Evolutionary conservation across 2,113 vertebrate genomes (phyloP).

Genomic region (Forbesichthys papilliferus): DNA sequence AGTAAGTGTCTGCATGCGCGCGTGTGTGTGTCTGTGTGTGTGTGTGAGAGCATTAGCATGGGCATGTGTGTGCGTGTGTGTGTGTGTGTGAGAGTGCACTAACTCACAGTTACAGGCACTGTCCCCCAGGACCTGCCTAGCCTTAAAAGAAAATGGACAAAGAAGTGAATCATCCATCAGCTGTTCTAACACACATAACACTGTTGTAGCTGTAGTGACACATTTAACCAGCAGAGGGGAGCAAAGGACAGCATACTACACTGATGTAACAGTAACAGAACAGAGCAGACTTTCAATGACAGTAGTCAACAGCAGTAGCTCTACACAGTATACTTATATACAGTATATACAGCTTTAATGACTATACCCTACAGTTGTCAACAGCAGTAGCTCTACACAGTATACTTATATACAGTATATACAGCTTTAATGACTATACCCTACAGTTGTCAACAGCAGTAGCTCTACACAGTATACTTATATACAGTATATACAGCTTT

Average conservation of each 20-base stretch:
- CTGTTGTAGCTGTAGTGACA: background rate
- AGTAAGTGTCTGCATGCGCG: background rate
- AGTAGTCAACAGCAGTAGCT: background rate
- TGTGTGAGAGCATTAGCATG: background rate
- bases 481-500: background rate
- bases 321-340: background rate
- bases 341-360: background rate
- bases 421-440: background rate
- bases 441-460: background rate
- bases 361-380: background rate
- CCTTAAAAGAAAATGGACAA: constrained; percentile 67
- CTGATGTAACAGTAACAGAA: background rate
- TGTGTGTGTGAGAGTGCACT: background rate
- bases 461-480: background rate
- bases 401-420: background rate
- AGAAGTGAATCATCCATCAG: background rate
- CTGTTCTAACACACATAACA: background rate
- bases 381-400: background rate
- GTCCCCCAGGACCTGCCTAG: constrained; percentile 87
- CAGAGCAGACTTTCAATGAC: background rate
- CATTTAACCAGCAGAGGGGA: constrained; percentile 49
- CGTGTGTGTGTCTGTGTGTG: too few relatives aligned
- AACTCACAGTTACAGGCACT: constrained; percentile 84
- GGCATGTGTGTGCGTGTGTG: background rate
- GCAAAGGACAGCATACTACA: constrained; percentile 13